A percentile compares a stretch with the other conserved stretches of the same genome.
Conservation (phyloP, 1,140 invertebrate genomes). For the Oncopeltus fasciatus region DNA sequence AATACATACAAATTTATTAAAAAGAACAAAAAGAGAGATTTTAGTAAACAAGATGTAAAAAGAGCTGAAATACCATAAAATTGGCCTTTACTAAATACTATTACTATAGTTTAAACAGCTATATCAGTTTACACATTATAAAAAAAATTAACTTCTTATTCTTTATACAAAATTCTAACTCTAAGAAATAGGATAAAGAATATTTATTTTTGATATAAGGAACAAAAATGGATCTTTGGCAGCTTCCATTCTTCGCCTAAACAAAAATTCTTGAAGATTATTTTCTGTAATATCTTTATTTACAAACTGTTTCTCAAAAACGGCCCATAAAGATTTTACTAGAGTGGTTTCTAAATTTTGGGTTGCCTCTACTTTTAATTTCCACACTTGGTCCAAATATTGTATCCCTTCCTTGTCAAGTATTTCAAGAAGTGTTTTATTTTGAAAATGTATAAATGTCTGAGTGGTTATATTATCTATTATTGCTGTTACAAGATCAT, state of each 20-base stretch:
- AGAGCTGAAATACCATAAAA: too few species aligned
- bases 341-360: neutral
- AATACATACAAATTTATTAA: too few species aligned
- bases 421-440: slow-evolving; percentile 4
- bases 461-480: slow-evolving; percentile 7
- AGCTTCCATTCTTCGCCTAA: slow-evolving; percentile 14
- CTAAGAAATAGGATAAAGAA: slow-evolving; percentile 7
- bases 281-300: slow-evolving; percentile 14
- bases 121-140: too few species aligned
- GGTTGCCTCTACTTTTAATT: neutral
- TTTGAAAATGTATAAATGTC: slow-evolving; percentile 3
- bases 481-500: slow-evolving; percentile 12
- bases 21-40: too few species aligned
- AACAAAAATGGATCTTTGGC: slow-evolving; percentile 16
- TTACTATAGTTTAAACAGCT: too few species aligned
- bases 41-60: too few species aligned
- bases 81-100: too few species aligned
- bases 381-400: slow-evolving; percentile 15
- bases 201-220: slow-evolving; percentile 7
- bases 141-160: too few species aligned
- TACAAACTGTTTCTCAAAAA: slow-evolving; percentile 8
- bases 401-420: slow-evolving; percentile 4
- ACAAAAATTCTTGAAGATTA: slow-evolving; percentile 10
- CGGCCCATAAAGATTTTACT: slow-evolving; percentile 11
- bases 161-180: too few species aligned